Evolutionary conservation across 2,888 invertebrate species (phyloP), one percentile per base, ranked within the genome.

Genomic region (Sarcophaga carnaria): DNA sequence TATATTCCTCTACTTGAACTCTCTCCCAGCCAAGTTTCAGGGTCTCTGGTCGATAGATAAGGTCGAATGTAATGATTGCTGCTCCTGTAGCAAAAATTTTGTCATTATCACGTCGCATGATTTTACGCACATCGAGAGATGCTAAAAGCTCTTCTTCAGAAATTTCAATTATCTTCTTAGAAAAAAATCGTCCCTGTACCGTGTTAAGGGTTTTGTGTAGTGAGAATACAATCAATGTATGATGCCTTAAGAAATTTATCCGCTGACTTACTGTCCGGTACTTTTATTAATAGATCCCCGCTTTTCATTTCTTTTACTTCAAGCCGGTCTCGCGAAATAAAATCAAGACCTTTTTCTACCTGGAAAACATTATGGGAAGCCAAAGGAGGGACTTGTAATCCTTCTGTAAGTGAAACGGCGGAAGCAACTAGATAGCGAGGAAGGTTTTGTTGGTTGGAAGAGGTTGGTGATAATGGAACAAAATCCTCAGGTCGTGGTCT

Each of bases 281-380:
- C 37, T n/a, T 66, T 66, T 22, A 63, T 63, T 63, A 63, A 22
- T 11, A 63, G 4, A 27, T 27, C 27, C 27, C 4, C 27, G 27
- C 27, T 27, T 27, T 4, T 4, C 27, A 27, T 27, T 67, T 67
- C 66, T 17, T 67, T 45, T 8, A 67, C 66, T 67, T 67, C 66
- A 17, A 27, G 37, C 12, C 22, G 27, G n/a, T 64, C 63, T 25
- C 22, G 63, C 8, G 64, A 64, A 11, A 64, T 64, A 27, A 17
- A 25, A 27, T 64, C 17, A 5, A 64, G 64, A 91, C 92, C 63
- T 22, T 25, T 64, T 64, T 64, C 63, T 27, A 27, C 27, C 4
- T 27, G 27, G 27, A 27, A 27, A 27, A 27, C 27, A 27, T 27
- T 27, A 27, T 27, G 27, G 27, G 27, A 27, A 27, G 27, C 27